Base-by-base conservation (phyloP, 2,888 invertebrate genomes). In the Unio pictorum region DNA sequence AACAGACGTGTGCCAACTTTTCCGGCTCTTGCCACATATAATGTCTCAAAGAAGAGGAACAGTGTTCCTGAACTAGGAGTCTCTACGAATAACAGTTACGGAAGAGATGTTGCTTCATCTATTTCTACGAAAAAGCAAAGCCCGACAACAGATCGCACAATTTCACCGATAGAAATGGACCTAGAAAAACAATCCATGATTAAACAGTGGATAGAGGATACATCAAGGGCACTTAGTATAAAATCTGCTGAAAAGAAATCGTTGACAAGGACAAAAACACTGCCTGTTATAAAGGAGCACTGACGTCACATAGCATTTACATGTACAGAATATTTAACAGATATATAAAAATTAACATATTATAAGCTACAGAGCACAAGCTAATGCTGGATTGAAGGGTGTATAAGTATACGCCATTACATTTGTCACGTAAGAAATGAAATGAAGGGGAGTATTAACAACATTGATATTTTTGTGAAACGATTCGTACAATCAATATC, bases 101-200 rank as follows among this genome's bases (percentile, higher is more conserved):
- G 45, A 45, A 8, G 45, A 45, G 69, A 68, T 23, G 67, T 65
- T 6, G 60, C 61, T 30, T 69, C 71, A 23, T 64, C 26, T 30
- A 28, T 30, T 59, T 30, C 45, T 45, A 45, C 45, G 11, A 45
- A 45, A 45, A 45, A 11, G 1, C 45, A 45, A 45, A 45, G 1
- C 1, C 11, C 11, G 45, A 45, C 75, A 23, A 69, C 69, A 63
- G 71, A 64, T 60, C 66, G 64, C 30, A 20, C 65, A 55, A 34
- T 55, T 26, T 34, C 67, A 17, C 65, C 74, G 54, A 55, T 61
- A 34, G 63, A 69, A n/a, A 70, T 77, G 30, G 73, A 74, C 17
- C 70, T 71, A 45, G 77, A 77, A 61, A 75, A 77, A 65, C 77
- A 77, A 20, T 20, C 75, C 28, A 69, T 74, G 73, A 77, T 77